Percentiles rank a stretch among this genome's conserved stretches.
Conservation (phyloP, 1,140 invertebrate genomes). For the Holcopasites calliopsidis region DNA sequence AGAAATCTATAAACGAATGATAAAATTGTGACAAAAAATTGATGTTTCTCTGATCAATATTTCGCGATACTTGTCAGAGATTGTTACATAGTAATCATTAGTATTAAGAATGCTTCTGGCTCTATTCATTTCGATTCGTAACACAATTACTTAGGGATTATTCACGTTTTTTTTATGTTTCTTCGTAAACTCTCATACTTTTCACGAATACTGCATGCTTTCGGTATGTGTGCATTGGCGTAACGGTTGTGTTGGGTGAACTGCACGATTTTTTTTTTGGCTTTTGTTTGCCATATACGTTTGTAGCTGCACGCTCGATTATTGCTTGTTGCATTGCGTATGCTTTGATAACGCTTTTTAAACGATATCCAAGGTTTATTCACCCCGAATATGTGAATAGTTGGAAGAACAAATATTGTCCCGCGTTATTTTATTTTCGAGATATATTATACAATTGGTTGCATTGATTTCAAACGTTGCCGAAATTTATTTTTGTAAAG, state of each 20-base stretch:
- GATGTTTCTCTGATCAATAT: not conserved
- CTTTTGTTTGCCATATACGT: slow-evolving; percentile 22
- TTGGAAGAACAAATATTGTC: not conserved
- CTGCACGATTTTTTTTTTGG: not conserved
- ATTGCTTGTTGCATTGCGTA: slow-evolving; percentile 24
- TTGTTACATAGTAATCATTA: slow-evolving; percentile 34
- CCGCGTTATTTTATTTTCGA: not conserved
- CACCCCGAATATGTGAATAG: not conserved
- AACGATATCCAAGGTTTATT: slow-evolving; percentile 3
- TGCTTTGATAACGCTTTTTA: slow-evolving; percentile 40
- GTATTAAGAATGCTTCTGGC: slow-evolving; percentile 37
- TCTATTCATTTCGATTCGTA: slow-evolving; percentile 1
- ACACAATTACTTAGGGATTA: not conserved
- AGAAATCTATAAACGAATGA: too few relatives aligned
- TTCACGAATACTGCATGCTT: slow-evolving; percentile 3
- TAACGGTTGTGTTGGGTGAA: not conserved
- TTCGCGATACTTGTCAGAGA: slow-evolving; percentile 20
- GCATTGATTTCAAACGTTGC: too few relatives aligned
- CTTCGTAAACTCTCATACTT: too few relatives aligned
- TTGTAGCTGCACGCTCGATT: slow-evolving; percentile 21
- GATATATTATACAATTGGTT: too few relatives aligned
- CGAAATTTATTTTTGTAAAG: not conserved
- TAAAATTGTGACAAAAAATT: not conserved
- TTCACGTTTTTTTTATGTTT: not conserved
- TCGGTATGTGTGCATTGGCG: not conserved